Evolutionary conservation across 2,113 vertebrate genomes (phyloP).

Genomic region (Galeopterus variegatus): DNA sequence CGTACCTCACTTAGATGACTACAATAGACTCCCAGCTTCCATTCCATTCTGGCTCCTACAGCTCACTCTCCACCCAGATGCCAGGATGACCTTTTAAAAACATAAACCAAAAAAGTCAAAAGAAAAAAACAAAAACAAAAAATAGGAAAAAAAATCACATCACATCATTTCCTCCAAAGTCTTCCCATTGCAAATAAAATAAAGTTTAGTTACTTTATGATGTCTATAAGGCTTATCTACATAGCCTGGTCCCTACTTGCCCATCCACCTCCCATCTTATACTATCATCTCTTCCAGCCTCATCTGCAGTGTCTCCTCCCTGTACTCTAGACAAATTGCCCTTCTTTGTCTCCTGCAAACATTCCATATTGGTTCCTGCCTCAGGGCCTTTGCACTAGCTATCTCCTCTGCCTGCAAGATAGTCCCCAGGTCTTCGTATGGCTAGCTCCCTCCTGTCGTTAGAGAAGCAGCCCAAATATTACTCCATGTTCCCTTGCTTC

Average conservation of each 20-base stretch:
- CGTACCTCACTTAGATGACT: background rate
- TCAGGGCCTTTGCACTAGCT: background rate
- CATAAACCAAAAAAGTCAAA: no score
- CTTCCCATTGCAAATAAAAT: background rate
- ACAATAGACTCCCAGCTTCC: background rate
- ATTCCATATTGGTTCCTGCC: background rate
- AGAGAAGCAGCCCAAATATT: background rate
- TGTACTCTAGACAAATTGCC: background rate
- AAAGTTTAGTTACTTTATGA: background rate
- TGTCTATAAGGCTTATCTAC: background rate
- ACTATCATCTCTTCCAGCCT: background rate
- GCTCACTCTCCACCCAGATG: background rate
- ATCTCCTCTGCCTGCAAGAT: background rate
- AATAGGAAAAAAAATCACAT: background rate
- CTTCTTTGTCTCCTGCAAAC: background rate
- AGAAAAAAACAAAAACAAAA: background rate
- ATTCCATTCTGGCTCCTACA: background rate
- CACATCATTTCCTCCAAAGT: background rate
- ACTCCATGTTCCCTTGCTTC: background rate
- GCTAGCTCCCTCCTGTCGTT: background rate
- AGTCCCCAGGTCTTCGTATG: background rate
- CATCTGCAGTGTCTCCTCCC: background rate
- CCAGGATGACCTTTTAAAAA: background rate
- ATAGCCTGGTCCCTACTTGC: background rate
- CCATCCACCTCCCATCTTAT: no score